A percentile compares a stretch with the other conserved stretches of the same genome.
These are phyloP conservation scores for Myoxocephalus aenaeus DNA, from an alignment of 2,797 vertebrate genomes.

Conservation along the genomic window DNA sequence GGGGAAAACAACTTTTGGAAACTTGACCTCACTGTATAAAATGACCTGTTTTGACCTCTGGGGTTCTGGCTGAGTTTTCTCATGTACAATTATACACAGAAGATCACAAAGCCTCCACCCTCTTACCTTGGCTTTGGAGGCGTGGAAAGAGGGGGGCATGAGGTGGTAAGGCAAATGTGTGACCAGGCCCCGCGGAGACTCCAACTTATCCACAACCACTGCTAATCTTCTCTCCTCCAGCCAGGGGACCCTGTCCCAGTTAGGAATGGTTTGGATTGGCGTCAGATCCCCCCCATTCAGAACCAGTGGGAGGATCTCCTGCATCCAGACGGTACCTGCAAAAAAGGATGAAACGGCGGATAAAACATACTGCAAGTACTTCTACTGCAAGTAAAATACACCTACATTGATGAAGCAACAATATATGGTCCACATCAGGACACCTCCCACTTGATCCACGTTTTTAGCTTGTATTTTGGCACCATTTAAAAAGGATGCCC, in stretches of 20 bases:
- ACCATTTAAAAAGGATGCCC: neutral
- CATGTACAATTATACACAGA: neutral
- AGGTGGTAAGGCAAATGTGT: conserved; percentile 86
- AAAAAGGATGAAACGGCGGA: neutral
- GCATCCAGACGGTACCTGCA: conserved; percentile 86
- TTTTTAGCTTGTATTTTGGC: too few relatives aligned
- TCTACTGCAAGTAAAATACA: neutral
- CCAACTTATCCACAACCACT: conserved; percentile 64
- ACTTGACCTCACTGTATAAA: neutral
- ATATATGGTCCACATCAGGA: neutral
- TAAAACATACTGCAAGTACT: conserved; percentile 66
- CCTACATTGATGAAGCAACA: neutral
- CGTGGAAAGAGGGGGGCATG: conserved; percentile 83
- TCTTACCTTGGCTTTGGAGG: conserved; percentile 88
- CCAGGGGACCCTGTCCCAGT: conserved; percentile 91
- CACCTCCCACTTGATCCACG: neutral
- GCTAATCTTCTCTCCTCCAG: conserved; percentile 81
- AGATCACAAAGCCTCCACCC: neutral
- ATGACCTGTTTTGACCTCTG: neutral
- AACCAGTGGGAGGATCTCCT: conserved; percentile 85
- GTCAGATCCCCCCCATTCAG: conserved; percentile 86
- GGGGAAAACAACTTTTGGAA: too few relatives aligned
- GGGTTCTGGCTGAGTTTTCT: neutral
- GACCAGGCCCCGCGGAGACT: conserved; percentile 83
- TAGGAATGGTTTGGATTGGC: conserved; percentile 82